Conservation (phyloP, 2,797 vertebrate genomes). For the Urosaurus nigricauda region DNA sequence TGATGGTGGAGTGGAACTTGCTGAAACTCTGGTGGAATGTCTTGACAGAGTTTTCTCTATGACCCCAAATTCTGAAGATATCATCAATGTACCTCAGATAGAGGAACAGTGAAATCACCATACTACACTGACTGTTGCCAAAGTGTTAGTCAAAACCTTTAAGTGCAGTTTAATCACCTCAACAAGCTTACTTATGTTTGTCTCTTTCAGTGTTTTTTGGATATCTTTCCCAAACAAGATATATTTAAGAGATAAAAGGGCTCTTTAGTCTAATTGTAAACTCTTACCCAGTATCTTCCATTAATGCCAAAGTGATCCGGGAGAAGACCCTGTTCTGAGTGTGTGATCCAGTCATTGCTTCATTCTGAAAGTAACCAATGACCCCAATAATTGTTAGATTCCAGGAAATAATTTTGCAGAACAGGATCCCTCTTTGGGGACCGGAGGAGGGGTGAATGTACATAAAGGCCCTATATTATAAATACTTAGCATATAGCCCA, state of each 20-base stretch:
- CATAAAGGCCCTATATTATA: not conserved
- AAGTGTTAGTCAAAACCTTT: not conserved
- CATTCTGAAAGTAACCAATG: slow-evolving; percentile 86
- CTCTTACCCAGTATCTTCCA: slow-evolving; percentile 96
- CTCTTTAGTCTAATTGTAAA: not conserved
- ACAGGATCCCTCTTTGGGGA: not conserved
- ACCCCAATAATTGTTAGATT: slow-evolving; percentile 37
- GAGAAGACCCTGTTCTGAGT: slow-evolving; percentile 97
- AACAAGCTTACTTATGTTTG: slow-evolving; percentile 17
- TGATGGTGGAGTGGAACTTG: no score
- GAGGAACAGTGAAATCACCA: no score
- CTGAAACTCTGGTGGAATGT: no score
- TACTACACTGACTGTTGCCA: not conserved
- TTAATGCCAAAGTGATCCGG: slow-evolving; percentile 94
- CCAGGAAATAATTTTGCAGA: slow-evolving; percentile 15
- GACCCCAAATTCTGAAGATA: no score
- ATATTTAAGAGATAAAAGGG: not conserved
- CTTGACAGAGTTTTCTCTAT: no score
- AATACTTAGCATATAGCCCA: not conserved
- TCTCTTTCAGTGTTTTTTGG: not conserved
- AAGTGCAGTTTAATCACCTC: not conserved
- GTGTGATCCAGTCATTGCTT: slow-evolving; percentile 98
- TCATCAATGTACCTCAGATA: no score
- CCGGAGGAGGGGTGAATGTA: not conserved
- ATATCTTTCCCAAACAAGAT: not conserved